These are phyloP conservation scores for Vombatus ursinus DNA, from an alignment of 2,113 vertebrate genomes.

Conservation along the genomic window DNA sequence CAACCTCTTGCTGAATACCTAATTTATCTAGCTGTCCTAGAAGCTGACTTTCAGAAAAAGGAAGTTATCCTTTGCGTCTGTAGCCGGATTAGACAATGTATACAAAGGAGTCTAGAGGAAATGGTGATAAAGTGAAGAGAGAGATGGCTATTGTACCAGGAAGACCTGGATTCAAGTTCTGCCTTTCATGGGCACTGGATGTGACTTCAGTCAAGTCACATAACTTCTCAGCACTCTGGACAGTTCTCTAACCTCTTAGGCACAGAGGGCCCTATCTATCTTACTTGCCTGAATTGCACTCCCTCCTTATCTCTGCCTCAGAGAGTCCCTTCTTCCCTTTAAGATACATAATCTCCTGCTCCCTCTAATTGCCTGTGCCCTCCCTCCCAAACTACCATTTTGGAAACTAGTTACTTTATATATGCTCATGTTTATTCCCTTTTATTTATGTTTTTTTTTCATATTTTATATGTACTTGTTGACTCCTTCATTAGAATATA, in stretches of 20 bases:
- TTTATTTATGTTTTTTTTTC: background rate
- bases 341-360: too few species aligned
- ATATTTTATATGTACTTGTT: background rate
- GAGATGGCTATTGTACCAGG: background rate
- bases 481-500: too few species aligned
- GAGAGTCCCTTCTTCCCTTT: background rate
- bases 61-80: background rate
- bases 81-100: background rate
- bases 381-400: too few species aligned
- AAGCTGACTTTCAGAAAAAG: background rate
- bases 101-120: background rate
- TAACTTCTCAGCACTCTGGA: background rate
- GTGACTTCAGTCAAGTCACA: background rate
- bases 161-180: background rate
- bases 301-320: background rate
- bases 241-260: background rate
- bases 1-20: background rate
- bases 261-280: background rate
- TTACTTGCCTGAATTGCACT: background rate
- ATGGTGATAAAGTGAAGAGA: background rate
- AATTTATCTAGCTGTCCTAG: constrained; percentile 38
- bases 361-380: too few species aligned
- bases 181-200: background rate
- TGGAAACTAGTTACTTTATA: too few species aligned
- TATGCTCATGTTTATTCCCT: too few species aligned